Conservation (phyloP, 2,113 vertebrate species). For the Gallinago paraguaiae region DNA sequence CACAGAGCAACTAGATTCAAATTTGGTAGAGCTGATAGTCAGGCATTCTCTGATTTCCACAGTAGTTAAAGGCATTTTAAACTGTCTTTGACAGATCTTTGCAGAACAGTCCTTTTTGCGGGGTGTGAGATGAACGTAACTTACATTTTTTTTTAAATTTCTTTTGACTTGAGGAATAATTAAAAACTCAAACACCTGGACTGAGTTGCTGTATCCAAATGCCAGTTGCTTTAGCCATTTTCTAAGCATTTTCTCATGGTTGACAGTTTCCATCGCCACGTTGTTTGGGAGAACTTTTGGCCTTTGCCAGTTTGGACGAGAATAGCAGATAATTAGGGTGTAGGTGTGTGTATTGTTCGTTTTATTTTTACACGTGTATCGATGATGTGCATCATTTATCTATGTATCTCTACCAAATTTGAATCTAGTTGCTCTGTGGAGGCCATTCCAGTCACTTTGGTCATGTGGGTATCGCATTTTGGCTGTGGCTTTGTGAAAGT, state of each 20-base stretch:
- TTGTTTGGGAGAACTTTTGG: not conserved
- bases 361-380: not conserved
- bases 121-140: not conserved
- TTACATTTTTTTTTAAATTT: not conserved
- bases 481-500: not conserved
- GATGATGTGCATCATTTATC: not conserved
- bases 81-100: not conserved
- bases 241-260: not conserved
- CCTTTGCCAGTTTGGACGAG: not conserved
- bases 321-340: not conserved
- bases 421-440: no score
- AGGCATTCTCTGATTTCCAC: not conserved
- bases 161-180: not conserved
- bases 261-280: not conserved
- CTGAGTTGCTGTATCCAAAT: not conserved
- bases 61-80: not conserved
- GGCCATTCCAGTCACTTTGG: not conserved
- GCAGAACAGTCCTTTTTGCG: not conserved
- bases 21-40: not conserved
- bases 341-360: not conserved
- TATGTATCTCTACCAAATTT: not conserved
- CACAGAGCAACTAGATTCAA: not conserved
- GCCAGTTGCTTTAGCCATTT: not conserved
- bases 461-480: not conserved
- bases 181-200: not conserved